These are phyloP conservation scores for Casuarius casuarius DNA, from an alignment of 2,113 vertebrate species.

Conservation along the genomic window DNA sequence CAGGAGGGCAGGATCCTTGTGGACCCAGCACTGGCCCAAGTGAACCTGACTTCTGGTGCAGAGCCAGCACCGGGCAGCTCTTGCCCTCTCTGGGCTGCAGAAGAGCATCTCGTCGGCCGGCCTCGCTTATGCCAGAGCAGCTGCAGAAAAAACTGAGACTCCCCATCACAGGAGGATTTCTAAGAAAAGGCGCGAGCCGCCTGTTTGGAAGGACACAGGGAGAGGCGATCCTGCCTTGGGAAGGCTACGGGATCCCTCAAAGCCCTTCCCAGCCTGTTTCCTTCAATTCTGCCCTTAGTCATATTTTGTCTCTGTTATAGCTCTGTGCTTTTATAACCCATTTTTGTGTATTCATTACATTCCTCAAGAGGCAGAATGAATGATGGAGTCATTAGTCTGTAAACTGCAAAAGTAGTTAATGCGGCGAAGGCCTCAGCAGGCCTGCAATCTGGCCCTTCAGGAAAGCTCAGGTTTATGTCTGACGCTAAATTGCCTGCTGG, in stretches of 20 bases:
- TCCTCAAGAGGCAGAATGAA: not conserved
- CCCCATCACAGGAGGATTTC: not conserved
- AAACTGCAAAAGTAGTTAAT: not conserved
- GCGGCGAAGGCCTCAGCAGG: not conserved
- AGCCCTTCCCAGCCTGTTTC: not conserved
- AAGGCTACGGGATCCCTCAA: not conserved
- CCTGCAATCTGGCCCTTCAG: not conserved
- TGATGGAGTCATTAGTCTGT: not conserved
- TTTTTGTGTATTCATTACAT: not conserved
- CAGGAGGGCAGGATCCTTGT: accelerated
- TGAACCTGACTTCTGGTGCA: not conserved
- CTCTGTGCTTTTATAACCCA: not conserved
- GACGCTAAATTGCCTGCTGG: not conserved
- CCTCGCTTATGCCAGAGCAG: not conserved
- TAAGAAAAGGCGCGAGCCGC: not conserved
- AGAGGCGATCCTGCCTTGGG: not conserved
- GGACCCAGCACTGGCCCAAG: no score
- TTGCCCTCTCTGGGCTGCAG: not conserved
- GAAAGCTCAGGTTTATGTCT: not conserved
- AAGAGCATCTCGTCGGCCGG: not conserved
- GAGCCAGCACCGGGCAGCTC: not conserved
- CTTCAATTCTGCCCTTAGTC: not conserved
- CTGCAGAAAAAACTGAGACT: not conserved
- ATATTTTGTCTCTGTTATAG: not conserved
- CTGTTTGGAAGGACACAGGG: not conserved